Percentiles rank a stretch among this genome's conserved stretches.
These are phyloP conservation scores for Aurelia sp. DNA, from an alignment of 30 jellyfish, hydroid and myxozoan genomes.

Conservation along the genomic window DNA sequence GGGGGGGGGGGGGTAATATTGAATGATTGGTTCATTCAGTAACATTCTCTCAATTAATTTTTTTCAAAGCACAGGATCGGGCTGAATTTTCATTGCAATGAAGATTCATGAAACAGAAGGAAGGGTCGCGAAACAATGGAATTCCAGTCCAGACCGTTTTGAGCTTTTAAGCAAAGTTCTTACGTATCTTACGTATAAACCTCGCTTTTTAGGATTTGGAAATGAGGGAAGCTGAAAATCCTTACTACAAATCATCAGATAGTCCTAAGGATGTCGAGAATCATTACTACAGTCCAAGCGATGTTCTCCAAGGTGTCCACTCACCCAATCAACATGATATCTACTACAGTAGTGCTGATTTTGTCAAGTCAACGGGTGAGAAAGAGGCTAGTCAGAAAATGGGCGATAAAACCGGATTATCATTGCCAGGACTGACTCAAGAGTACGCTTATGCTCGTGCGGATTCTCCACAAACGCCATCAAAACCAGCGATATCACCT, in stretches of 20 bases:
- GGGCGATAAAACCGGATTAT: too few relatives aligned
- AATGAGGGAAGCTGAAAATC: constrained; percentile 7
- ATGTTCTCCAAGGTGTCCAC: neutral
- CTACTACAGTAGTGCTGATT: constrained; percentile 43
- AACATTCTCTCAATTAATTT: too few relatives aligned
- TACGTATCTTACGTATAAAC: neutral
- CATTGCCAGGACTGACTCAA: neutral
- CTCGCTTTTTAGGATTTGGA: neutral
- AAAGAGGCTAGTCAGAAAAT: neutral
- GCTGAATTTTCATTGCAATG: too few relatives aligned
- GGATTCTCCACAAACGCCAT: too few relatives aligned
- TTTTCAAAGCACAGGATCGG: too few relatives aligned
- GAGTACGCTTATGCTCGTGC: constrained; percentile 48
- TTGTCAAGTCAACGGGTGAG: neutral
- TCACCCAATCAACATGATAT: neutral
- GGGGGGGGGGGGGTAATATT: too few relatives aligned
- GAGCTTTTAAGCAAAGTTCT: too few relatives aligned
- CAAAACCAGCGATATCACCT: too few relatives aligned
- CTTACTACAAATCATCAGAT: constrained; percentile 11
- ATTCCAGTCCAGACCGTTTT: too few relatives aligned
- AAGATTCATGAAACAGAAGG: too few relatives aligned
- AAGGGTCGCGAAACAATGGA: neutral
- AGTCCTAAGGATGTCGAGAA: neutral
- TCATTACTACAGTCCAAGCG: constrained; percentile 18
- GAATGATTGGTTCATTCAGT: too few relatives aligned